Conservation (phyloP, 1,140 invertebrate species). For the Drosophila varians region DNA sequence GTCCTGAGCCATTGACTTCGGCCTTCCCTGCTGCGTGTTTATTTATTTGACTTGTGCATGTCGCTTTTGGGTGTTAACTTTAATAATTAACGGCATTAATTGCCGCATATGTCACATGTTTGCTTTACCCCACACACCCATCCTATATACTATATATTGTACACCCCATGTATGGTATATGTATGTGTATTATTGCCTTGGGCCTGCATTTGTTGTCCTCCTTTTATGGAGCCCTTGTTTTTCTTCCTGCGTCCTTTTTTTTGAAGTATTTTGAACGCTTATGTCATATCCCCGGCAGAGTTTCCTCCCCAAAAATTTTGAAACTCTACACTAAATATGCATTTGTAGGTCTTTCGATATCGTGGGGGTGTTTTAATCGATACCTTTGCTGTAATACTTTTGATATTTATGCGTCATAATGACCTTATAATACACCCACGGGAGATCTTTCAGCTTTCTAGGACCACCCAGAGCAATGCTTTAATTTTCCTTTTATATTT, state of each 20-base stretch:
- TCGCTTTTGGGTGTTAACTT: constrained; percentile 81
- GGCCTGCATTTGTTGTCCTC: constrained; percentile 33
- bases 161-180: not conserved
- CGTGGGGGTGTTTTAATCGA: constrained; percentile 9
- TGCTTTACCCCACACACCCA: constrained; percentile 27
- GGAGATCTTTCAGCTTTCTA: not conserved
- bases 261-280: constrained; percentile 59
- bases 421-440: not conserved
- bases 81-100: constrained; percentile 82
- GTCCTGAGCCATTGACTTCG: constrained; percentile 34
- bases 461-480: constrained; percentile 12
- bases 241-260: constrained; percentile 29
- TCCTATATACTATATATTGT: not conserved
- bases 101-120: constrained; percentile 81
- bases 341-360: constrained; percentile 36
- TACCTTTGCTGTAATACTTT: not conserved
- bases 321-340: constrained; percentile 28
- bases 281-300: constrained; percentile 49
- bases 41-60: constrained; percentile 82
- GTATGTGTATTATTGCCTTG: no score
- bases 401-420: no score
- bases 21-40: constrained; percentile 67
- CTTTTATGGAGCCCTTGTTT: constrained; percentile 11
- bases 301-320: constrained; percentile 5
- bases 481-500: constrained; percentile 5